Base-by-base conservation (phyloP, 2,888 invertebrate species). In the Rhamphomyia laevipes region DNA sequence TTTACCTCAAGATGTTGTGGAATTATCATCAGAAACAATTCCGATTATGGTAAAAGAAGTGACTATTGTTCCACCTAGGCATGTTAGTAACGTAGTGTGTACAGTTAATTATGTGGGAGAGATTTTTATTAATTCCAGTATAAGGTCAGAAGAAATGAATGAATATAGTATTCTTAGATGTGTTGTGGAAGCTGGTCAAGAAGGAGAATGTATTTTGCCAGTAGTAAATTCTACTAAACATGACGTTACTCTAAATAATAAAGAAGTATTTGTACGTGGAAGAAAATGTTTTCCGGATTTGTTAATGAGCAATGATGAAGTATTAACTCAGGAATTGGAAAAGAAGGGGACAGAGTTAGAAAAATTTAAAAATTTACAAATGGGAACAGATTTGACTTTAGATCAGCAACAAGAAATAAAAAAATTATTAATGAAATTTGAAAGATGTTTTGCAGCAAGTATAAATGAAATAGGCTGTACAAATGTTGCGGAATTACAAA, bases 401-500 rank as follows among this genome's bases (percentile, higher is more conserved):
- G n/a, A n/a, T n/a, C n/a, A n/a, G n/a, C n/a, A n/a, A n/a, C n/a
- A n/a, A n/a, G n/a, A n/a, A n/a, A n/a, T n/a, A n/a, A n/a, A n/a
- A n/a, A n/a, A n/a, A n/a, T n/a, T n/a, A n/a, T n/a, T n/a, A n/a
- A n/a, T n/a, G n/a, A n/a, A n/a, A n/a, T n/a, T n/a, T n/a, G n/a
- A n/a, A n/a, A 21, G 47, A 27, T 48, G 48, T 12, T 48, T 51
- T 13, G 46, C 50, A 2, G n/a, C n/a, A 4, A 41, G 40, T 13
- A 17, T 23, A 4, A n/a, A 45, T 4, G 48, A 52, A 44, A 11
- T 52, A 6, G 50, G 50, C 15, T 52, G 52, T 16, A 35, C 21
- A 2, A 40, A 35, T 10, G 44, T 18, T 9, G 16, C 31, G 6
- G 13, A 45, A 43, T 58, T 61, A 53, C 46, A 56, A 16, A 62